Base-by-base conservation (phyloP, 2,888 invertebrate genomes). In the Bellardia pandia region DNA sequence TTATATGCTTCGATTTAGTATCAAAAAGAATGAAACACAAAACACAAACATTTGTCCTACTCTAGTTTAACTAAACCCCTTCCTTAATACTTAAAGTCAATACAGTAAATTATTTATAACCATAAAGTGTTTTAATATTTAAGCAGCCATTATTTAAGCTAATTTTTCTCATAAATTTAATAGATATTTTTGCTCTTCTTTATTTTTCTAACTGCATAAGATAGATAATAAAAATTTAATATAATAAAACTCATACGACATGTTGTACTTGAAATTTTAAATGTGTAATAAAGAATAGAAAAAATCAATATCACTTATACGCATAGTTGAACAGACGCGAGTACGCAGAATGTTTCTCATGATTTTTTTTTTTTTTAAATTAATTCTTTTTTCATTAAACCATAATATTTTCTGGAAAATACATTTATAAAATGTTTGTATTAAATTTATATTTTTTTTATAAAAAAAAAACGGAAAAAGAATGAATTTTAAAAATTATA, bases 301-400 rank as follows among this genome's bases (percentile, higher is more conserved):
- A 48, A 48, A 69, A 69, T 69, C 68, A 69, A 69, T 69, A 69
- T 48, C 48, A 69, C 68, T 51, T 48, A 48, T 51, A 48, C 68
- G 68, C 68, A 40, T 48, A 33, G 48, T 48, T 33, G 48, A 23
- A 69, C 48, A 69, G 8, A 30, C 23, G n/a, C 37, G n/a, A 5
- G 5, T 51, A 51, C 13, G n/a, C 4, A 51, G 13, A 51, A 51
- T n/a, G 5, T 51, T 51, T 51, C 51, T 45, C 37, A 33, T 33
- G 3, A 4, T 45, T 45, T 45, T 45, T 40, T 45, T 45, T 45
- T 40, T 42, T 3, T 7, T 9, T 23, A 64, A 64, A n/a, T n/a
- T 23, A 23, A 23, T 23, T 23, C 6, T 9, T 23, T 13, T 58
- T 30, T 23, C 23, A 58, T 30, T 58, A 58, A 30, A 45, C 45